Base-by-base conservation (phyloP, 2,797 vertebrate genomes). In the Sardinella longiceps region DNA sequence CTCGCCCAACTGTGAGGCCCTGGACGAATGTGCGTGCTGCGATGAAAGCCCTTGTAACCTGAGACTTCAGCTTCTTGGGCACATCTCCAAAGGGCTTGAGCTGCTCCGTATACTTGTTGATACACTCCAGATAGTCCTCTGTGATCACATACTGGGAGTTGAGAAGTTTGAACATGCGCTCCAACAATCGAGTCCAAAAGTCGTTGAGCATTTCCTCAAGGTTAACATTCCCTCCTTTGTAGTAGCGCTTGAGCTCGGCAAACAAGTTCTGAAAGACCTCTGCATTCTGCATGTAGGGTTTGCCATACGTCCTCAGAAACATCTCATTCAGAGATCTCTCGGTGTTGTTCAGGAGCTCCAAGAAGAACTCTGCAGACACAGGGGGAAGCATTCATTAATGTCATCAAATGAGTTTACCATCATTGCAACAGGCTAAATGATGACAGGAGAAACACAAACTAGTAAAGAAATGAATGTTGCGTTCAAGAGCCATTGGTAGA, bases 211-310 rank as follows among this genome's bases (percentile, higher is more conserved):
- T 98, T 89, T 99, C 98, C 87, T 99, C 98, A 93, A 99, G 91
- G 91, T 98, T 99, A 46, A 99, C 97, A 0, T 98, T 98, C 51
- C 97, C 98, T n/a, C 97, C 98, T 0, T 96, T 98, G 93, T 99
- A 99, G 83, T 98, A 99, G 0, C 97, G 94, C 90, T 98, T 99
- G 70, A 99, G 95, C 90, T 99, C 98, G 0, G 97, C 93, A 85
- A 99, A 99, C 85, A 99, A 96, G 88, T 97, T 96, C 94, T 97
- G 97, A 92, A 99, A 99, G 30, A 99, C 97, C 88, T 99, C 98
- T 0, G 98, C 96, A 89, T 99, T 99, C 93, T 99, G 98, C 96
- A 97, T 97, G 94, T 99, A 99, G 50, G 98, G 93, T 92, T 97
- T 97, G 14, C 98, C 98, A 0, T 99, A 99, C 0, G 98, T 99